Base-by-base conservation (phyloP, 2,888 invertebrate species). In the Punctoribates punctum region DNA sequence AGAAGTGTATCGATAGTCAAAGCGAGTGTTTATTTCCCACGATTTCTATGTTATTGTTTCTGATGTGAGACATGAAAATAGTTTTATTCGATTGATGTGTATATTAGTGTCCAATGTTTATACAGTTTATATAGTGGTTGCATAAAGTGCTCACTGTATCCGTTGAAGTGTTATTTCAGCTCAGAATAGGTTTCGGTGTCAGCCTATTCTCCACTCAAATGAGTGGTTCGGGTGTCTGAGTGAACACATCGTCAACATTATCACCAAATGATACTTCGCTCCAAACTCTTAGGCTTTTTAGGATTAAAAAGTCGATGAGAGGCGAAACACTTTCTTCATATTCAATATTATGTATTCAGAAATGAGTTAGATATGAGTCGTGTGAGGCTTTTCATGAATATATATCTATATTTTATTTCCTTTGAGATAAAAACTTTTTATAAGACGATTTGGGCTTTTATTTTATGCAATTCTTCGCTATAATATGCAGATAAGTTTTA, bases 401-500 rank as follows among this genome's bases (percentile, higher is more conserved):
- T 72, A 72, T 72, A n/a, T 34, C 34, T 48, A 48, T 72, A 48
- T 72, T 72, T 46, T 72, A 72, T 72, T 72, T 72, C 72, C 72
- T 72, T 46, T 72, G 72, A 72, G 72, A 72, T 42, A 72, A 72
- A 72, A 72, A 72, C 46, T 72, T 72, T 72, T 72, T 72, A 72
- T 72, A 72, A 72, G 72, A 72, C 72, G 72, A 72, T 72, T 72
- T 72, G 48, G 48, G 48, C 72, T 72, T 72, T 72, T 48, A 48
- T 72, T 72, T 48, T 42, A 72, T 72, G 38, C 38, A 67, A 67
- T 67, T 67, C 38, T 67, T 38, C 3, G 20, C 65, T 38, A 42
- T 67, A 67, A 67, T 67, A 67, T 67, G 72, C 72, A 72, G 72
- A 72, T 72, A 72, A 72, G 72, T 72, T 20, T 72, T 72, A 72